Evolutionary conservation across 64 coral and sea anemone species (phyloP), one percentile per base, ranked within the genome.

Genomic region (Dendrophyllia cribrosa): DNA sequence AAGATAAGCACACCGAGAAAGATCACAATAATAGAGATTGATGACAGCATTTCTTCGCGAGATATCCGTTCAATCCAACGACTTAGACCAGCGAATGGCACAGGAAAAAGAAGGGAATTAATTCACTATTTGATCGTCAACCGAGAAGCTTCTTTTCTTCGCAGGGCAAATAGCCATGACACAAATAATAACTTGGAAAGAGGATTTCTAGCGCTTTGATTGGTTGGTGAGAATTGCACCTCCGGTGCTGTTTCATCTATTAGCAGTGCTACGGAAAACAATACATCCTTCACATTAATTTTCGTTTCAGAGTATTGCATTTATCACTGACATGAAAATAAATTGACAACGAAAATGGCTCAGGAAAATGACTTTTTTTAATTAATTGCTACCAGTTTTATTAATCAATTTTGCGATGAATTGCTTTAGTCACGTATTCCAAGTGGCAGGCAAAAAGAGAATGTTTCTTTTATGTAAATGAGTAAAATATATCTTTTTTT

Each of bases 1-100:
- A 99, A 99, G 5, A 99, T 92, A n/a, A 99, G 60, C 58, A 94
- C 94, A 24, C 97, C 97, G 16, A 99, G 91, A 74, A 99, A 99
- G 21, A 99, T 99, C 48, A 99, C 94, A 48, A 99, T 96, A 0
- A 99, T 93, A 1, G 97, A 99, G 10, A 99, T 82, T 6, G 97
- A 99, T 24, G 95, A 97, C 76, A 97, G 87, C 93, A 95, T 95
- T n/a, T 7, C 55, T 26, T 71, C 25, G 68, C 51, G 70, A 34
- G 20, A 66, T 13, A 26, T 3, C 6, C 43, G 58, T 9, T 9
- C 34, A 46, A 9, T 46, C 43, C 72, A 8, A 48, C 16, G 59
- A 83, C 58, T 46, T 45, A 84, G 16, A n/a, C 51, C 67, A n/a
- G 43, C 79, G 46, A 84, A 50, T 84, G 19, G 7, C 80, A 66